These are phyloP conservation scores for Proterorhinus semilunaris DNA, from an alignment of 2,113 vertebrate species.

Conservation along the genomic window DNA sequence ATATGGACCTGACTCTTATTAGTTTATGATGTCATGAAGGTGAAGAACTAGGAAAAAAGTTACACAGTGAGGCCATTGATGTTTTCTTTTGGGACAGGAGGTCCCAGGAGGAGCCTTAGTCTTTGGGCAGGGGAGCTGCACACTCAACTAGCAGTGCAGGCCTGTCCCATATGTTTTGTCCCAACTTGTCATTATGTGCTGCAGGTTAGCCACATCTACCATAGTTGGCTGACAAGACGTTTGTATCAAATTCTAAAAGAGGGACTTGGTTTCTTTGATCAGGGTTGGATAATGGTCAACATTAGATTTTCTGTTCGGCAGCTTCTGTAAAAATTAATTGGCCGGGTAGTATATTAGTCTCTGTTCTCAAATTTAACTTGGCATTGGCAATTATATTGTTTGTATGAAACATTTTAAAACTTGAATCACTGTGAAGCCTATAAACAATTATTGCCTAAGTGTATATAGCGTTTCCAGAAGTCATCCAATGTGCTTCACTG, in stretches of 20 bases:
- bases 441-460: no score
- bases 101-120: conserved; percentile 40
- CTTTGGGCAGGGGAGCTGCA: conserved; percentile 35
- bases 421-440: no score
- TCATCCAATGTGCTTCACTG: no score
- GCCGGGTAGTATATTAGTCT: no score
- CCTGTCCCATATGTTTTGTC: conserved; percentile 55
- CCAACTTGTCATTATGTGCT: conserved; percentile 45
- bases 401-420: not conserved
- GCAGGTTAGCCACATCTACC: conserved; percentile 8
- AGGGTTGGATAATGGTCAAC: not conserved
- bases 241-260: not conserved
- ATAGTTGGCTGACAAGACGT: not conserved
- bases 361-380: no score
- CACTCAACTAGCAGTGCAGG: conserved; percentile 30
- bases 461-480: no score
- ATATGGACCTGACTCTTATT: no score
- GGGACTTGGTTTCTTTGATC: not conserved
- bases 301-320: not conserved
- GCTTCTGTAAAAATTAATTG: no score
- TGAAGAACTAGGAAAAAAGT: not conserved
- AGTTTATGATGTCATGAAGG: no score
- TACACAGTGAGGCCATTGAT: conserved; percentile 7
- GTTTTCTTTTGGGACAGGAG: conserved; percentile 32
- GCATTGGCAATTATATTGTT: not conserved